Base-by-base conservation (phyloP, 2,113 vertebrate genomes). In the Etheostoma spectabile region DNA sequence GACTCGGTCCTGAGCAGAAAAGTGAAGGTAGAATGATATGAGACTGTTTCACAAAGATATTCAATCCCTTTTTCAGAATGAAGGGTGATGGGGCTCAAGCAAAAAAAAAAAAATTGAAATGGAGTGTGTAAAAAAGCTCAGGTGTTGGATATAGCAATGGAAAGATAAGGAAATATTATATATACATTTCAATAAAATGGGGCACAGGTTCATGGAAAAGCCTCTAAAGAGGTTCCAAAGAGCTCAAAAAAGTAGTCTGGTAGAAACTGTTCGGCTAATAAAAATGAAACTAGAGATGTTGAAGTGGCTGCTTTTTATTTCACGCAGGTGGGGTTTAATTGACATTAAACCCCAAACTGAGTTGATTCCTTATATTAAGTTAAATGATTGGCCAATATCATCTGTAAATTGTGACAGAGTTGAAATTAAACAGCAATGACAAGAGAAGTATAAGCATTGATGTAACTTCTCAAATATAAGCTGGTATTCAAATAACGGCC, bases 1-100 rank as follows among this genome's bases (percentile, higher is more conserved):
- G 57, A 77, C 55, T 46, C 21, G 42, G 12, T 70, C n/a, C 24
- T 19, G 66, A 79, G 67, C 72, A 75, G 74, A 2, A 73, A 56
- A 79, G 74, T 45, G 49, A 67, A 74, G 65, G 42, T 24, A 64
- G 53, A 80, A 46, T 68, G 51, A 84, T 68, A 77, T 62, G 38
- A 88, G 48, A 60, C 30, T 33, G 46, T 86, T 79, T 81, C 77
- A 75, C 5, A 86, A 76, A 87, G 52, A 80, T 71, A 70, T 81
- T 71, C 56, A 77, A 33, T 68, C 30, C 61, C 27, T 68, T 81
- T 77, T 80, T 62, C 38, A 55, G 35, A 82, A 74, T 33, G 69
- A 62, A 48, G 52, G 75, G 27, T 55, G 55, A 88, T 73, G 55
- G 57, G 22, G 70, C 82, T 77, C 45, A 77, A 64, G 71, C 8